Percentiles rank a stretch among this genome's conserved stretches.
phyloP scores from a whole-genome alignment of 2,113 vertebrate species.

The Carassius gibelio region DNA sequence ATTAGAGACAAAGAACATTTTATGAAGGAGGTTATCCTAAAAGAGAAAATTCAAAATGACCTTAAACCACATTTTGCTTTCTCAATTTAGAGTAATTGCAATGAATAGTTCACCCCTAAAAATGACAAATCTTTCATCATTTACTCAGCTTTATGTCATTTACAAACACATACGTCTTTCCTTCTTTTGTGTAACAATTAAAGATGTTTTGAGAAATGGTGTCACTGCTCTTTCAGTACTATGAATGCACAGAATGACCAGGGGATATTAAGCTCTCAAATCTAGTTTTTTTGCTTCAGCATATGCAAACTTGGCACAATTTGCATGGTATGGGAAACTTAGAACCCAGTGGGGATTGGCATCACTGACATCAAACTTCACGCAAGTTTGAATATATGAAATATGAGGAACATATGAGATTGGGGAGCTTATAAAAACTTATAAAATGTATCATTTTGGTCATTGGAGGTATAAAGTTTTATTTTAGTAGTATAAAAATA shows the following conservation, averaged over 20 bases:
- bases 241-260: neutral
- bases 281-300: neutral
- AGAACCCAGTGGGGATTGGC: no score
- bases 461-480: neutral
- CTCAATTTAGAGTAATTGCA: neutral
- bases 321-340: no score
- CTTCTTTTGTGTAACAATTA: neutral
- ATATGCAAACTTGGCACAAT: neutral
- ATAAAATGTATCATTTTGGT: no score
- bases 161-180: neutral
- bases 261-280: neutral
- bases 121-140: neutral
- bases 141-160: neutral
- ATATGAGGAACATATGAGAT: no score
- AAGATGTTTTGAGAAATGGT: neutral
- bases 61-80: neutral
- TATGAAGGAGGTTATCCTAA: neutral
- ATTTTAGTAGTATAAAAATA: neutral
- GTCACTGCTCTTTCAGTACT: neutral
- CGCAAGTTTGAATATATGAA: no score
- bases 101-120: neutral
- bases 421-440: no score
- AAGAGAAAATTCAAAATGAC: neutral
- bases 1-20: neutral
- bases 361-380: no score